Evolutionary conservation across 1,140 invertebrate species (phyloP).

Genomic region (Phymorhynchus buccinoides): DNA sequence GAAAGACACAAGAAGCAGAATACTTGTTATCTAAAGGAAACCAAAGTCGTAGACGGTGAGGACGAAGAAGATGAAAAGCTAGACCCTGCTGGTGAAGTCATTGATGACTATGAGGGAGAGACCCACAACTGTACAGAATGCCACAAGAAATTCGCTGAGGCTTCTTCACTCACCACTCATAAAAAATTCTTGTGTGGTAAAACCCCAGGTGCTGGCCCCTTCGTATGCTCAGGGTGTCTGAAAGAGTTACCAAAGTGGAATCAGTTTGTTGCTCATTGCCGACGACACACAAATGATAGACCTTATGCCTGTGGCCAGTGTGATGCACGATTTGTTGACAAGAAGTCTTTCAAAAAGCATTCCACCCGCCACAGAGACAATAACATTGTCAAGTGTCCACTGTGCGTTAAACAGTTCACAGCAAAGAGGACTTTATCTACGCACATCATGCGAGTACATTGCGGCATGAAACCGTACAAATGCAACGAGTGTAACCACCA

Average conservation of each 20-base stretch:
- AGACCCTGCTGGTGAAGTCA: no score
- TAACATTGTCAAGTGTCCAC: not conserved
- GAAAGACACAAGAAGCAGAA: not conserved
- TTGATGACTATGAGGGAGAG: no score
- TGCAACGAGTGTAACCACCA: conserved; percentile 69
- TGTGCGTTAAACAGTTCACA: not conserved
- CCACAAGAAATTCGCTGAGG: no score
- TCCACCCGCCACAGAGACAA: no score
- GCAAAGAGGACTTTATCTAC: not conserved
- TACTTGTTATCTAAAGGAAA: not conserved
- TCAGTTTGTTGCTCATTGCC: not conserved
- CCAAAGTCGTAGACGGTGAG: no score
- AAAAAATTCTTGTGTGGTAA: no score
- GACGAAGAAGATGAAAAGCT: not conserved
- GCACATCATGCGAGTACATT: conserved; percentile 77
- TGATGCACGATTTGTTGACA: not conserved
- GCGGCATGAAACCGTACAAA: conserved; percentile 71
- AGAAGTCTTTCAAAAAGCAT: no score
- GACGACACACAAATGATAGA: not conserved
- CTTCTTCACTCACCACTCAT: no score
- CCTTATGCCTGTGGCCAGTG: not conserved
- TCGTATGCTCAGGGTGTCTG: no score
- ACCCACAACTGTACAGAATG: no score
- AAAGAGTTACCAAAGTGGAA: not conserved
- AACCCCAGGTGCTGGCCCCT: no score